A percentile compares a stretch with the other conserved stretches of the same genome.
phyloP scores from a whole-genome alignment of 1,140 invertebrate species.

The Leptinotarsa texana region DNA sequence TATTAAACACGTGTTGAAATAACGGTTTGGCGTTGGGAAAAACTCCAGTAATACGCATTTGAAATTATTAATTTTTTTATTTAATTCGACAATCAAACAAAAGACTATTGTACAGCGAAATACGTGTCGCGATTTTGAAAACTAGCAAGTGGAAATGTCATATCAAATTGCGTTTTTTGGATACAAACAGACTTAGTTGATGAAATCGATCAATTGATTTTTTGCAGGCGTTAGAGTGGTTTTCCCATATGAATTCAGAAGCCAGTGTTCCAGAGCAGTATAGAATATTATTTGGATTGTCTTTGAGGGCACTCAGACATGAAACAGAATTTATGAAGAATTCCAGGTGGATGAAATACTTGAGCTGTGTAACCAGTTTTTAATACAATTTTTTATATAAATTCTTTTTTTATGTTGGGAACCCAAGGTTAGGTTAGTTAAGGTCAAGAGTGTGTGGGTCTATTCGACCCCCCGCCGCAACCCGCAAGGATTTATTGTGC shows the following conservation, averaged over 20 bases:
- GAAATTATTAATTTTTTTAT: not conserved
- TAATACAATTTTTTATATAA: constrained; percentile 17
- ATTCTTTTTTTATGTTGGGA: not conserved
- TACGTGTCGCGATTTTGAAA: too few relatives aligned
- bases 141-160: too few relatives aligned
- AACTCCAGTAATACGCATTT: too few relatives aligned
- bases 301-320: constrained; percentile 46
- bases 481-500: too few relatives aligned
- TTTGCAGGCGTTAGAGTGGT: constrained; percentile 54
- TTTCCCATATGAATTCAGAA: constrained; percentile 55
- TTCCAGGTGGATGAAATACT: constrained; percentile 51
- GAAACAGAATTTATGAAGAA: constrained; percentile 45
- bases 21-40: too few relatives aligned
- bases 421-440: too few relatives aligned
- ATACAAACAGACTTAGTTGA: not conserved
- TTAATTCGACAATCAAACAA: not conserved
- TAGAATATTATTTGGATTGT: constrained; percentile 42
- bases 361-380: constrained; percentile 35
- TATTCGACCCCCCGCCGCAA: too few relatives aligned
- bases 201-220: not conserved
- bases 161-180: too few relatives aligned
- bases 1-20: too few relatives aligned
- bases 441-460: too few relatives aligned
- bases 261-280: constrained; percentile 42
- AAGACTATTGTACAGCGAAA: too few relatives aligned